Base-by-base conservation (phyloP, 2,113 vertebrate genomes). In the Crotalus viridis region DNA sequence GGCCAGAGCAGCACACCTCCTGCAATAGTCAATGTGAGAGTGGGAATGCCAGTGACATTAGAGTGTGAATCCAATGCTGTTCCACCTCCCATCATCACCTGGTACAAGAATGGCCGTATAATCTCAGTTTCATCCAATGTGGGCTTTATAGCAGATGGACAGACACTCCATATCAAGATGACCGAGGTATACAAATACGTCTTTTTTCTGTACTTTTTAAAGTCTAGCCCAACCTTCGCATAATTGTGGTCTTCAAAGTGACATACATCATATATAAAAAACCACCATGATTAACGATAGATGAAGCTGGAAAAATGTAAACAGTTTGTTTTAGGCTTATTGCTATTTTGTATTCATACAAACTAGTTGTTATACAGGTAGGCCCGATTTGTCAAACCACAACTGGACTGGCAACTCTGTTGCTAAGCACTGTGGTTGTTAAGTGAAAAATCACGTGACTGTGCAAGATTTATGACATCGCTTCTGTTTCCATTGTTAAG, bases 51-150 rank as follows among this genome's bases (percentile, higher is more conserved):
- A 0, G 98, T 98, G 48, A 97, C 94, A 0, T 91, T 99, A 94
- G 97, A 98, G 92, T 99, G 99, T 8, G 98, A 99, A 94, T 99
- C 98, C 9, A 99, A 99, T 0, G 99, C 99, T 39, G 98, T 99
- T 13, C 99, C 99, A 2, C 98, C 99, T 85, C 99, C 99, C 0
- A 96, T 98, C 92, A 95, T 99, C 97, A 98, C 97, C 93, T 99
- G 99, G 99, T 99, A 99, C 97, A 99, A 99, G 97, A 99, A 99
- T 48, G 97, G 98, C 85, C 97, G 95, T 88, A 51, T 95, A 87
- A 91, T 99, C 85, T 95, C 97, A 0, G 98, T 98, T 52, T 98
- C 98, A 0, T 93, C 97, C 81, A 98, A 97, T 1, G 0, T 98
- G 92, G 97, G 92, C 59, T 87, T 98, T 87, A 92, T 98, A 88